A percentile compares a stretch with the other conserved stretches of the same genome.
These are phyloP conservation scores for Acanthosoma haemorrhoidale DNA, from an alignment of 2,888 invertebrate genomes.

Conservation along the genomic window DNA sequence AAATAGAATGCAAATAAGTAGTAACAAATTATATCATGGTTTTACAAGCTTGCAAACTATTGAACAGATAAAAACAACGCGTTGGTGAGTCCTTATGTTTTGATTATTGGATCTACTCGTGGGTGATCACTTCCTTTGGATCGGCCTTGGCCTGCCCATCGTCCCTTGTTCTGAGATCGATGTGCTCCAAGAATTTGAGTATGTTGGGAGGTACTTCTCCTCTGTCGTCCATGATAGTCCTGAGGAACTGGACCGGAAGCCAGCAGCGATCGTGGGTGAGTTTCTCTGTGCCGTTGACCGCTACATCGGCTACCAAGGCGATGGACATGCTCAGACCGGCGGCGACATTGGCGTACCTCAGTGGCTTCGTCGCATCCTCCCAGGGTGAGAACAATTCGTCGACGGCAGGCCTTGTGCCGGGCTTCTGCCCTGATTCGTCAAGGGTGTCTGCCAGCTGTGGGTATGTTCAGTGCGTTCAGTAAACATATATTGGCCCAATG, in stretches of 20 bases:
- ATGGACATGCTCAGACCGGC: constrained; percentile 27
- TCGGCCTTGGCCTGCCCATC: background rate
- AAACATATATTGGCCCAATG: too few relatives aligned
- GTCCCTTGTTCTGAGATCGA: constrained; percentile 27
- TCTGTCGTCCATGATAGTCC: constrained; percentile 31
- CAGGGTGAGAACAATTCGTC: constrained; percentile 28
- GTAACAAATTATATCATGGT: too few relatives aligned
- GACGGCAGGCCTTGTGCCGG: background rate
- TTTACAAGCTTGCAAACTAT: too few relatives aligned
- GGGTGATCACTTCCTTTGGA: background rate
- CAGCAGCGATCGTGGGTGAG: constrained; percentile 30
- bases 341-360: constrained; percentile 14
- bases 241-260: constrained; percentile 26
- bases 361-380: constrained; percentile 23
- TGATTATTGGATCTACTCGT: background rate
- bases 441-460: constrained; percentile 8
- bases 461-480: too few relatives aligned
- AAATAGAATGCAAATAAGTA: too few relatives aligned
- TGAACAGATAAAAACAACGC: too few relatives aligned
- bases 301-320: constrained; percentile 23
- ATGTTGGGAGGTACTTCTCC: constrained; percentile 34
- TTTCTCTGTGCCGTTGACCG: constrained; percentile 26
- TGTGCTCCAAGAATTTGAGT: constrained; percentile 28
- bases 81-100: too few relatives aligned
- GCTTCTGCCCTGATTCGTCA: background rate